Evolutionary conservation across 2,797 vertebrate species (phyloP).

Genomic region (Gorsachius magnificus): DNA sequence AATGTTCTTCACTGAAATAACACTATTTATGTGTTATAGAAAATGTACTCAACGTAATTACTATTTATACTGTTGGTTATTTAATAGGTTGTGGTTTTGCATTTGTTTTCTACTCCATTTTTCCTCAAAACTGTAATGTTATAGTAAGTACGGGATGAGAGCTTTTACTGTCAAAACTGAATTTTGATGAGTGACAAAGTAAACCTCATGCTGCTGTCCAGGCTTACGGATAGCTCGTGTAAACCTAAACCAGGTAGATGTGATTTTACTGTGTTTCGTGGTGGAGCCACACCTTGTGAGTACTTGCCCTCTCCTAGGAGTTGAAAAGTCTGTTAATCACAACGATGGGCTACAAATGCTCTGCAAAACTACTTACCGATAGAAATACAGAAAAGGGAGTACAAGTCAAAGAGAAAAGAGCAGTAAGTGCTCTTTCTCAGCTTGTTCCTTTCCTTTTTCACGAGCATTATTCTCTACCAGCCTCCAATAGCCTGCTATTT

Average conservation of each 20-base stretch:
- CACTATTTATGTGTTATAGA: background rate
- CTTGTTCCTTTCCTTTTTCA: background rate
- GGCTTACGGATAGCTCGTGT: background rate
- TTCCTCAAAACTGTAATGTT: background rate
- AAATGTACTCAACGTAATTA: background rate
- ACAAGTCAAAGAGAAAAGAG: background rate
- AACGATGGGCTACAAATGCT: background rate
- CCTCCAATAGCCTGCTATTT: background rate
- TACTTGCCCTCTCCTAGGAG: background rate
- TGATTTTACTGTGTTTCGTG: background rate
- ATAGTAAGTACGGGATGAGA: background rate
- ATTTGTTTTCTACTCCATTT: background rate
- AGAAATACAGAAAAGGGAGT: background rate
- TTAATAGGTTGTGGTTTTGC: background rate
- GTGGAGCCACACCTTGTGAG: background rate
- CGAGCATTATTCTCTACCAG: background rate
- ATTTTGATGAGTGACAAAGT: background rate
- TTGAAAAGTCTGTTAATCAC: background rate
- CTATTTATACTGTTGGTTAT: background rate
- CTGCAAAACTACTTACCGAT: background rate
- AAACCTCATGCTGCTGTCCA: background rate
- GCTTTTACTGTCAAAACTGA: background rate
- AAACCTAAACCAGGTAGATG: background rate
- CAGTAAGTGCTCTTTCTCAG: background rate
- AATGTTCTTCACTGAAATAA: background rate